These are phyloP conservation scores for Popillia japonica DNA, from an alignment of 1,140 invertebrate genomes.

Conservation along the genomic window DNA sequence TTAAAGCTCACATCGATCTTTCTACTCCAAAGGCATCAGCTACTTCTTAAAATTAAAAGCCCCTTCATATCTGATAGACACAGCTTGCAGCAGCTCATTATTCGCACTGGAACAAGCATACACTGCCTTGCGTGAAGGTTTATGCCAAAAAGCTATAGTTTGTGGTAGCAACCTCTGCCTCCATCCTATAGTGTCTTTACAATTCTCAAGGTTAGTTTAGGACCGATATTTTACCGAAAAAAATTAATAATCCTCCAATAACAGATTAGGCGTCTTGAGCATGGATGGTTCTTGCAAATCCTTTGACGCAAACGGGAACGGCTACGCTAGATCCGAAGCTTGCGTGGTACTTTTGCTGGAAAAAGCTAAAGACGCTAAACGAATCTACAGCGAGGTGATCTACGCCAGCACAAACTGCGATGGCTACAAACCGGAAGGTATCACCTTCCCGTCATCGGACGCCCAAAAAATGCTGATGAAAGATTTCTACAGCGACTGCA, in stretches of 20 bases:
- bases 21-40: conserved; percentile 85
- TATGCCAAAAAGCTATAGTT: conserved; percentile 88
- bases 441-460: conserved; percentile 90
- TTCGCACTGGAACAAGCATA: conserved; percentile 88
- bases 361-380: conserved; percentile 77
- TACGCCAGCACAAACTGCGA: conserved; percentile 81
- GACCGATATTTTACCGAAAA: not conserved
- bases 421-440: conserved; percentile 79
- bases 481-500: conserved; percentile 88
- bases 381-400: conserved; percentile 71
- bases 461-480: conserved; percentile 81
- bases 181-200: conserved; percentile 84
- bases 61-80: conserved; percentile 86
- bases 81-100: conserved; percentile 89
- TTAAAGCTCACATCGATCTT: conserved; percentile 4
- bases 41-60: conserved; percentile 75
- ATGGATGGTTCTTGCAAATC: conserved; percentile 86
- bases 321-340: conserved; percentile 81
- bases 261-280: conserved; percentile 82
- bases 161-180: conserved; percentile 83
- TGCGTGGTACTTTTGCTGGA: conserved; percentile 84
- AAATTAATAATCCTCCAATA: not conserved
- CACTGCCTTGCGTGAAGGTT: conserved; percentile 75
- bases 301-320: conserved; percentile 85
- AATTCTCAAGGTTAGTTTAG: conserved; percentile 69